Percentiles rank a stretch among this genome's conserved stretches.
Conservation (phyloP, 1,140 invertebrate genomes). For the Drosophila jambulina region DNA sequence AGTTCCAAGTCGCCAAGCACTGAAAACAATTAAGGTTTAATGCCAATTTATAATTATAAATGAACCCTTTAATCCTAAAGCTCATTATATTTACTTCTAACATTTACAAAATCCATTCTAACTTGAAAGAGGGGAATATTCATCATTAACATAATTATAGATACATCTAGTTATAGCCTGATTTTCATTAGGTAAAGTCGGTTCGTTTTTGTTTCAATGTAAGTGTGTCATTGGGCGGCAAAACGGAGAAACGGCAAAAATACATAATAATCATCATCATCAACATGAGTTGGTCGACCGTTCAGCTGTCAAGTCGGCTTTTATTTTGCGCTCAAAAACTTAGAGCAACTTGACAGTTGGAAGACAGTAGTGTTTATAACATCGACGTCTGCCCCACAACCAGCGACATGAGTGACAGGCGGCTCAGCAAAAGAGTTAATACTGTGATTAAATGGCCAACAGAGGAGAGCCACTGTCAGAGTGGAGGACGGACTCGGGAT, state of each 20-base stretch:
- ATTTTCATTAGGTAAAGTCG: neutral
- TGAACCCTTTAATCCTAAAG: neutral
- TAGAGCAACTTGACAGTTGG: conserved; percentile 81
- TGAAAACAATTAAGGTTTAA: neutral
- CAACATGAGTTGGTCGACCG: conserved; percentile 57
- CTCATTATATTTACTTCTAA: neutral
- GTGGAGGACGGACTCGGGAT: conserved; percentile 39
- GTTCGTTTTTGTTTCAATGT: neutral
- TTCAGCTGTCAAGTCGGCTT: conserved; percentile 81
- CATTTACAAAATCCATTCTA: neutral
- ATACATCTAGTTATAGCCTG: neutral
- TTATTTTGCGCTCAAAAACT: conserved; percentile 83
- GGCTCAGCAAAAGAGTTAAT: conserved; percentile 85
- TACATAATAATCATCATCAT: conserved; percentile 80
- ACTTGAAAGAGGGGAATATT: neutral
- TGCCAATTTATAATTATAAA: neutral
- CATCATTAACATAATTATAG: neutral
- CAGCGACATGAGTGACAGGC: conserved; percentile 80
- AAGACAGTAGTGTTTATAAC: conserved; percentile 83
- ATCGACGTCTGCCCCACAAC: conserved; percentile 51
- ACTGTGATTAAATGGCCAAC: conserved; percentile 83
- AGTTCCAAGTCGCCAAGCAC: conserved; percentile 18
- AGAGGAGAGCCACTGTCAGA: conserved; percentile 74
- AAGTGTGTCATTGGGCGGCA: conserved; percentile 51
- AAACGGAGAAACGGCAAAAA: conserved; percentile 56